Conservation (phyloP, 1,140 invertebrate genomes). For the Lucilia cuprina region DNA sequence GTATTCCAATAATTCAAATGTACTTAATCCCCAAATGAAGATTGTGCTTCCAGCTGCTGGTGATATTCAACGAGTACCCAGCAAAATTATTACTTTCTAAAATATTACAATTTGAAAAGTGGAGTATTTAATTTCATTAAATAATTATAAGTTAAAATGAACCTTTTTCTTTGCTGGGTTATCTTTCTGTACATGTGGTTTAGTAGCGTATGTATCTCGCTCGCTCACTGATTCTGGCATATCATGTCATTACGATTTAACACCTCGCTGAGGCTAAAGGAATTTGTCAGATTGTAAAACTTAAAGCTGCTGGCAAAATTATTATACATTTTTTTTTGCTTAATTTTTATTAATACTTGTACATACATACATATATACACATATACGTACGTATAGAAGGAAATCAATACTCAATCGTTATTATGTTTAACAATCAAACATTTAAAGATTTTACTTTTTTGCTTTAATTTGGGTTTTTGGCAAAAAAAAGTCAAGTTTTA, state of each 20-base stretch:
- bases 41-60: no score
- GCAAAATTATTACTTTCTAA: no score
- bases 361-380: no score
- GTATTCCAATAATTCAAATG: no score
- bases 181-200: no score
- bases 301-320: not conserved
- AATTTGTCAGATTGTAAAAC: conserved; percentile 31
- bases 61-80: no score
- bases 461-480: not conserved
- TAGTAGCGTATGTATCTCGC: not conserved
- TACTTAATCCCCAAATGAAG: no score
- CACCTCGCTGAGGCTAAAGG: conserved; percentile 30
- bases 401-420: not conserved
- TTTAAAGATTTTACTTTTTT: not conserved
- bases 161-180: no score
- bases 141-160: no score
- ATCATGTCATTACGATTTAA: conserved; percentile 38
- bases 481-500: not conserved
- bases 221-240: conserved; percentile 12
- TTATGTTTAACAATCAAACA: not conserved
- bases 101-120: no score
- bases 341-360: not conserved
- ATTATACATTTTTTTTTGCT: not conserved
- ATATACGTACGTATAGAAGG: not conserved
- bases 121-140: no score